Conservation (phyloP, 2,113 vertebrate species). For the Eudyptes chrysolophus region DNA sequence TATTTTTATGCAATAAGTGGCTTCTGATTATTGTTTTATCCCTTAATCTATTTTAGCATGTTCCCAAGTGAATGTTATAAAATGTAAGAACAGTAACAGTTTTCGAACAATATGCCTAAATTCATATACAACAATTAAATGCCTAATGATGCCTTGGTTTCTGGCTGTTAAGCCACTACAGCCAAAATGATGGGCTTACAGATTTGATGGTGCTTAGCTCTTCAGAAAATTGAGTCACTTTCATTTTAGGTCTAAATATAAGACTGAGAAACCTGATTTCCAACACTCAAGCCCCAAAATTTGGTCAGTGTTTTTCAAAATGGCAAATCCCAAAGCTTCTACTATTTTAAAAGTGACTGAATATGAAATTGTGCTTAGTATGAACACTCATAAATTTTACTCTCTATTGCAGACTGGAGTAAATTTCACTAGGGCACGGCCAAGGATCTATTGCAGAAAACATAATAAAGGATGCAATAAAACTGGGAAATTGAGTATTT, state of each 20-base stretch:
- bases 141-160: neutral
- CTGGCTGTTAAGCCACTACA: neutral
- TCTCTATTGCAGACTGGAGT: slow-evolving; percentile 74
- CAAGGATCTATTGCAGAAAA: slow-evolving; percentile 85
- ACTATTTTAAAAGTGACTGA: neutral
- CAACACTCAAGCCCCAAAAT: neutral
- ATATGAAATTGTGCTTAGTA: neutral
- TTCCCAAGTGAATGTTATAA: neutral
- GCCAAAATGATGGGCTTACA: neutral
- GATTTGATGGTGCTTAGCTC: neutral
- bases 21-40: neutral
- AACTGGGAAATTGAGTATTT: slow-evolving; percentile 82
- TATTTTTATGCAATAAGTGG: neutral
- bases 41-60: neutral
- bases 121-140: neutral
- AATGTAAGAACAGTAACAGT: neutral
- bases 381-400: neutral
- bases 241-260: neutral
- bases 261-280: neutral
- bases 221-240: neutral
- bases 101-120: neutral
- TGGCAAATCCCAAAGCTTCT: neutral
- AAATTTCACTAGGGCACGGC: slow-evolving; percentile 86
- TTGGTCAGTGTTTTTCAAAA: neutral
- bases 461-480: slow-evolving; percentile 79